Percentiles rank a stretch among this genome's conserved stretches.
These are phyloP conservation scores for Corella eumyota DNA, from an alignment of 23 tunicate species.

Conservation along the genomic window DNA sequence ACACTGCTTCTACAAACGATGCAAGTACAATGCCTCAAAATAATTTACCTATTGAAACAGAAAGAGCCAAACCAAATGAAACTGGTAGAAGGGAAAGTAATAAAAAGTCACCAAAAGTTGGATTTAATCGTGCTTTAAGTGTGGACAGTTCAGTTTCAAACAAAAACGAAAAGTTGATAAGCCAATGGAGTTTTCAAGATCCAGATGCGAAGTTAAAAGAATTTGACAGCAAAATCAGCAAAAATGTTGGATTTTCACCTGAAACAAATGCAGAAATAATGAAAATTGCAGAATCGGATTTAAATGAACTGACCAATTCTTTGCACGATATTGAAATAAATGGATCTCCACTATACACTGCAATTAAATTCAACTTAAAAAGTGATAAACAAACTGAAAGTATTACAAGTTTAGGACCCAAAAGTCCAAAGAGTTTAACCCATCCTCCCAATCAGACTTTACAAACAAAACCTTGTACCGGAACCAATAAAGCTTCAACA, in stretches of 20 bases:
- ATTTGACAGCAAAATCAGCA: not conserved
- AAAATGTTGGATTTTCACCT: not conserved
- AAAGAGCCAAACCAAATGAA: too few species aligned
- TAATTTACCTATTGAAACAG: too few species aligned
- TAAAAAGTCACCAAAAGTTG: not conserved
- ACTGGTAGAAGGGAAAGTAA: too few species aligned
- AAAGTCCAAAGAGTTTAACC: not conserved
- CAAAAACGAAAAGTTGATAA: not conserved
- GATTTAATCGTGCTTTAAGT: not conserved
- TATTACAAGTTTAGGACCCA: too few species aligned
- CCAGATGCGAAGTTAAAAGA: conserved; percentile 11
- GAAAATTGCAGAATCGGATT: conserved; percentile 2
- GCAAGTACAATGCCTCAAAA: too few species aligned
- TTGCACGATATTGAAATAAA: conserved; percentile 10
- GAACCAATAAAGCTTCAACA: conserved; percentile 10
- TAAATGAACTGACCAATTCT: conserved; percentile 13
- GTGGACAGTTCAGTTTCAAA: conserved; percentile 3
- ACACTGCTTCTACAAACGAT: too few species aligned
- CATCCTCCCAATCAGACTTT: not conserved
- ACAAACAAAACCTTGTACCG: conserved; percentile 3
- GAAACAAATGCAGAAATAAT: not conserved
- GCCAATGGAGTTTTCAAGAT: conserved; percentile 12
- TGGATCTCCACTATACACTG: conserved; percentile 6
- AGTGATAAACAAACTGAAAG: not conserved
- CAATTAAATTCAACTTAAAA: not conserved